Evolutionary conservation across 2,888 invertebrate species (phyloP).

Genomic region (Cremastinae sp.): DNA sequence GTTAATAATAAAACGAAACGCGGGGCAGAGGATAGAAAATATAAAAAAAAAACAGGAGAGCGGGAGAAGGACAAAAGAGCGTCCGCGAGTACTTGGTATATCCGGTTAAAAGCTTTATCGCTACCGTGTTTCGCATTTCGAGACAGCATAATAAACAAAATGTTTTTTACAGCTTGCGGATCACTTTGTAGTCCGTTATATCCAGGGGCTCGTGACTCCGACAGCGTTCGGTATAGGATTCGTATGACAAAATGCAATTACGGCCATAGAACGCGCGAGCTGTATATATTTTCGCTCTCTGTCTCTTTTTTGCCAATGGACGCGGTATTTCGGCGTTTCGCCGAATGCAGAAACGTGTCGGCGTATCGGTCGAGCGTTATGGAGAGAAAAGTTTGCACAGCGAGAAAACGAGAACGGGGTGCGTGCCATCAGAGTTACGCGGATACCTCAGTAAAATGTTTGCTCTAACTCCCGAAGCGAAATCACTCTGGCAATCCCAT

Average conservation of each 20-base stretch:
- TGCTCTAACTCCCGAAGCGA: constrained; percentile 66
- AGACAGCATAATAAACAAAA: constrained; percentile 61
- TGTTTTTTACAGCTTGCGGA: constrained; percentile 60
- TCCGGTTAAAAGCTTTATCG: constrained; percentile 9
- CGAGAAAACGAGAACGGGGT: constrained; percentile 12
- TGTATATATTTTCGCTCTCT: too few species aligned
- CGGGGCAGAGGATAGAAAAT: too few species aligned
- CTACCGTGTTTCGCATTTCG: constrained; percentile 58
- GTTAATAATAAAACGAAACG: constrained; percentile 3
- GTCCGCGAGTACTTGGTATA: background rate
- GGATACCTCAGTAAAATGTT: constrained; percentile 63
- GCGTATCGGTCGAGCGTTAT: constrained; percentile 8
- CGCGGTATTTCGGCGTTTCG: constrained; percentile 23
- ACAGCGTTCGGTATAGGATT: constrained; percentile 53
- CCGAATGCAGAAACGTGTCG: constrained; percentile 32
- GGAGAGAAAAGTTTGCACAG: constrained; percentile 36
- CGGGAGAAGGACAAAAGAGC: background rate
- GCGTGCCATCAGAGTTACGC: constrained; percentile 52
- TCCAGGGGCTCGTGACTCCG: constrained; percentile 5
- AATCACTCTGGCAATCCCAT: constrained; percentile 46
- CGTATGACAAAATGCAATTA: constrained; percentile 59
- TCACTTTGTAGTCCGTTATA: constrained; percentile 38
- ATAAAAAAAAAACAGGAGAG: background rate
- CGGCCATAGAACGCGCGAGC: too few species aligned
- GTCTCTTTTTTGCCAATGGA: too few species aligned